phyloP scores from a whole-genome alignment of 2,113 vertebrate species.

The Aegithalos caudatus region DNA sequence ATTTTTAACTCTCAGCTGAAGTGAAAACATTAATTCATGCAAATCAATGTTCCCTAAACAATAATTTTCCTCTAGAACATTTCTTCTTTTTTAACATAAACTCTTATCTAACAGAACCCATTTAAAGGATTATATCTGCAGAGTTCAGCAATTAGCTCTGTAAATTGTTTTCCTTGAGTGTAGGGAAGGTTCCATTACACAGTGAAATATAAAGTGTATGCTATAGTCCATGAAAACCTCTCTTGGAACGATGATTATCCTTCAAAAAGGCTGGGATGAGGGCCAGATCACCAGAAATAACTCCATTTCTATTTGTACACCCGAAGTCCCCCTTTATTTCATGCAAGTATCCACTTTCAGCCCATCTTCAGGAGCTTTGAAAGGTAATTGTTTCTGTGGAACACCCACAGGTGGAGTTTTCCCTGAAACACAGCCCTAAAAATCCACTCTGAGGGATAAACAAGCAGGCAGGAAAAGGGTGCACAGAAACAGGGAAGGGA shows the following conservation, averaged over 20 bases:
- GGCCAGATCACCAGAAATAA: not conserved
- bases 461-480: not conserved
- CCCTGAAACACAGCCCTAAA: not conserved
- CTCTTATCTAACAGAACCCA: conserved; percentile 13
- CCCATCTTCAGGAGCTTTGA: not conserved
- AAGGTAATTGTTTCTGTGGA: not conserved
- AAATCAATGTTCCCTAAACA: conserved; percentile 52
- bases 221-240: not conserved
- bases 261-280: conserved; percentile 9
- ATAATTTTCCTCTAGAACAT: conserved; percentile 16
- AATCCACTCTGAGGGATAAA: not conserved
- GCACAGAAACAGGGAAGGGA: not conserved
- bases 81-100: conserved; percentile 7
- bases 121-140: conserved; percentile 15
- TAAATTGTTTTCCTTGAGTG: conserved; percentile 30
- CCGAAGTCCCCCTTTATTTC: not conserved
- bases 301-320: not conserved
- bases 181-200: conserved; percentile 1
- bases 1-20: conserved; percentile 18
- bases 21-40: conserved; percentile 46
- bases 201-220: conserved; percentile 3
- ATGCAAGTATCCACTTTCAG: not conserved
- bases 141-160: conserved; percentile 41
- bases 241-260: not conserved
- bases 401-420: not conserved